Percentiles rank a stretch among this genome's conserved stretches.
Conservation (phyloP, 2,888 invertebrate species). For the Laspeyria flexula region DNA sequence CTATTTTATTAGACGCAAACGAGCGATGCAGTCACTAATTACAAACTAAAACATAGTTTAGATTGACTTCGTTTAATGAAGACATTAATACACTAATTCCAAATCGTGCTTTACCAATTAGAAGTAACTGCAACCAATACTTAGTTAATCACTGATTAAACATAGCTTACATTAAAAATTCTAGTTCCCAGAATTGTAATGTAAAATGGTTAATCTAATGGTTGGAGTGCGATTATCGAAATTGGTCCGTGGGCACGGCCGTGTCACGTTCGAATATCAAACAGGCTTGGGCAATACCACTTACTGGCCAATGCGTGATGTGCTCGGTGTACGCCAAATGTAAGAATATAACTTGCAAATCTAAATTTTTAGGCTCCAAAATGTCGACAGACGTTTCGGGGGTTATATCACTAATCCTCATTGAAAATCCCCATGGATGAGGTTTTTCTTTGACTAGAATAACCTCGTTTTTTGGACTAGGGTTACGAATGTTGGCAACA, state of each 20-base stretch:
- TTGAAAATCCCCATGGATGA: no score
- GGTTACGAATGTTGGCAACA: no score
- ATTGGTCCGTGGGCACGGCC: conserved; percentile 73
- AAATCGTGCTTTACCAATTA: conserved; percentile 13
- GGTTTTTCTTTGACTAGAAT: no score
- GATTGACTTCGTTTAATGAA: neutral
- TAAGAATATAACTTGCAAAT: neutral
- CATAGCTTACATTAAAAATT: conserved; percentile 43
- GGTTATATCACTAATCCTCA: no score
- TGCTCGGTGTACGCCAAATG: conserved; percentile 21
- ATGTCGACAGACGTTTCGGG: no score
- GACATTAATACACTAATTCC: conserved; percentile 1
- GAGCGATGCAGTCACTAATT: no score
- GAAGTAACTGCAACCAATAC: conserved; percentile 21
- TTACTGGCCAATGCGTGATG: conserved; percentile 77
- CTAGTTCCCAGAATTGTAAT: conserved; percentile 81
- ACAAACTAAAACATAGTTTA: neutral
- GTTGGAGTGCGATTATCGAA: conserved; percentile 76
- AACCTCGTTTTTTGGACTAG: no score
- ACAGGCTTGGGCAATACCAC: conserved; percentile 73
- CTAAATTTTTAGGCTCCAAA: neutral
- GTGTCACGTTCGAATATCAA: conserved; percentile 82
- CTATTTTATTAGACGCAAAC: no score
- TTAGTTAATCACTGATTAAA: conserved; percentile 37
- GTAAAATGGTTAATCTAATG: conserved; percentile 81